phyloP scores from a whole-genome alignment of 2,113 vertebrate species.

The Rhinolophus ferrumequinum region DNA sequence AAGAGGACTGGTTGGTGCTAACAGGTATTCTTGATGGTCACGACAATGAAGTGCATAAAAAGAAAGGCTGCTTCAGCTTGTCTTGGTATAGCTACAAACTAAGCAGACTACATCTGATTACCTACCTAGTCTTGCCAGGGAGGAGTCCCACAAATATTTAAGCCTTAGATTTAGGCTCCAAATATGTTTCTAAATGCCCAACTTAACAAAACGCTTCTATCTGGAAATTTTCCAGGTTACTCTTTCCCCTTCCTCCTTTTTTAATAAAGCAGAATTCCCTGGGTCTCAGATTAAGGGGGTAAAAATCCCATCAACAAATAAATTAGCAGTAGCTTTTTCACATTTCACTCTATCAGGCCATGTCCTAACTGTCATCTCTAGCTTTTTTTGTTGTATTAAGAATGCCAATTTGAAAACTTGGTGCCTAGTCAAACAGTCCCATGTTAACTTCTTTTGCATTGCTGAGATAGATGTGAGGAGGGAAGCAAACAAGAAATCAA shows the following conservation, averaged over 20 bases:
- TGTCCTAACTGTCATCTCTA: background rate
- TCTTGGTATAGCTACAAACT: background rate
- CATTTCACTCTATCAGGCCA: background rate
- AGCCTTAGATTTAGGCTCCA: constrained; percentile 29
- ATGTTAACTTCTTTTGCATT: constrained; percentile 11
- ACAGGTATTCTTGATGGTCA: background rate
- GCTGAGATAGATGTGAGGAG: background rate
- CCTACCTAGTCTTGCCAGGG: background rate
- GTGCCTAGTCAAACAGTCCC: background rate
- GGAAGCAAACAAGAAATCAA: constrained; percentile 46
- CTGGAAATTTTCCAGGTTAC: background rate
- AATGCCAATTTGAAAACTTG: constrained; percentile 11
- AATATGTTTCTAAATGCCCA: constrained; percentile 22
- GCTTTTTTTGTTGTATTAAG: background rate
- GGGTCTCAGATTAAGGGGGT: background rate
- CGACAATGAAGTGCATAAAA: background rate
- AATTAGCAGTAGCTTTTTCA: constrained; percentile 25
- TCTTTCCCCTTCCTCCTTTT: background rate
- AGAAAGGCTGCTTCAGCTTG: background rate
- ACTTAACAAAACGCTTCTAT: background rate
- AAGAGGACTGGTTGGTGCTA: background rate
- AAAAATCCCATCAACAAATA: background rate
- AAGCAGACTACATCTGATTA: constrained; percentile 1
- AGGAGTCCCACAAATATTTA: background rate
- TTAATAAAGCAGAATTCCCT: constrained; percentile 2